Conservation (phyloP, 2,888 invertebrate genomes). For the Hylaea fasciaria region DNA sequence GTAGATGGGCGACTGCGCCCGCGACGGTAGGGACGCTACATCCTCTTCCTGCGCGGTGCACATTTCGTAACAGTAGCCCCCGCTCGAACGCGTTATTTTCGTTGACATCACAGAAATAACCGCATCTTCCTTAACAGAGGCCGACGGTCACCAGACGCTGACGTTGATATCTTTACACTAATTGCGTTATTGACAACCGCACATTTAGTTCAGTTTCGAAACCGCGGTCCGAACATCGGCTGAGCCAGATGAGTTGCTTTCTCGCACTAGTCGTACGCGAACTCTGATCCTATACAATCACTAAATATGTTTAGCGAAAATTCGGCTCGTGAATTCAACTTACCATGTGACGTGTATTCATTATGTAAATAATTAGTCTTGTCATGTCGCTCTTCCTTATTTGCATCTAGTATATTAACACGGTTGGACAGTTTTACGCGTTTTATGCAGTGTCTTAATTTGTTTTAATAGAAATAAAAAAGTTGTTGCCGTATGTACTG, state of each 20-base stretch:
- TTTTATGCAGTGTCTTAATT: slow-evolving; percentile 33
- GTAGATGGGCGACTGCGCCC: slow-evolving; percentile 41
- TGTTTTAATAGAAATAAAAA: slow-evolving; percentile 36
- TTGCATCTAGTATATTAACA: slow-evolving; percentile 62
- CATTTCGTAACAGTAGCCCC: slow-evolving; percentile 77
- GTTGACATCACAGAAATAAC: slow-evolving; percentile 83
- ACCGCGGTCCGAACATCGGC: slow-evolving; percentile 42
- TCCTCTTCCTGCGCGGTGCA: slow-evolving; percentile 77
- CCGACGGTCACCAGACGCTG: slow-evolving; percentile 72
- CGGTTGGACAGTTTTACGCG: slow-evolving; percentile 51
- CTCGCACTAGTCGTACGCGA: slow-evolving; percentile 26
- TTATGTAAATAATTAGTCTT: slow-evolving; percentile 60
- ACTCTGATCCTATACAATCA: slow-evolving; percentile 22
- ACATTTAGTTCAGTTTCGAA: slow-evolving; percentile 70
- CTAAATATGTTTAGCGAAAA: slow-evolving; percentile 14
- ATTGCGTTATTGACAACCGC: slow-evolving; percentile 81
- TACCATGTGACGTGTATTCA: slow-evolving; percentile 47
- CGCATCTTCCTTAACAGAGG: slow-evolving; percentile 73
- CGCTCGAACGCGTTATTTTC: slow-evolving; percentile 75
- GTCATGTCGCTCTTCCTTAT: slow-evolving; percentile 59
- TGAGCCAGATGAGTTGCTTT: slow-evolving; percentile 41
- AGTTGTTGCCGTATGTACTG: slow-evolving; percentile 21
- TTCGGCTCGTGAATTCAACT: slow-evolving; percentile 31
- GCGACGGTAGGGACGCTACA: slow-evolving; percentile 53
- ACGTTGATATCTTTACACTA: slow-evolving; percentile 82